These are phyloP conservation scores for Sitta carolinensis DNA, from an alignment of 2,797 vertebrate species.

Conservation along the genomic window DNA sequence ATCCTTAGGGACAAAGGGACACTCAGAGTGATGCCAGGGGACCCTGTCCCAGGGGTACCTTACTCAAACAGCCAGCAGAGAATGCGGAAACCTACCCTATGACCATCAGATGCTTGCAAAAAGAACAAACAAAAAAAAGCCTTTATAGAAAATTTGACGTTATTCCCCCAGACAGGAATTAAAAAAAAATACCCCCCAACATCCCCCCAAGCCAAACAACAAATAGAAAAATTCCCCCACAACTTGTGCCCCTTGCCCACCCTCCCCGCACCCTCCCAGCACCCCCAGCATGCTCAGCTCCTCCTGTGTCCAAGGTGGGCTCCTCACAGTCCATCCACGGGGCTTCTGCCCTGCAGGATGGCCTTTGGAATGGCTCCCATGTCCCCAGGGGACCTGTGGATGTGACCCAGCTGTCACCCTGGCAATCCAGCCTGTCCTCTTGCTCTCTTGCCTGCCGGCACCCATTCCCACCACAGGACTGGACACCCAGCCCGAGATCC, in stretches of 20 bases:
- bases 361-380: rapidly evolving
- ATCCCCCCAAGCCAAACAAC: not conserved
- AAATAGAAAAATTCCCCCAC: not conserved
- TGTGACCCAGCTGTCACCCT: not conserved
- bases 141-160: slow-evolving; percentile 59
- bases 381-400: rapidly evolving
- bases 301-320: not conserved
- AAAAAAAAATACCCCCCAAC: not conserved
- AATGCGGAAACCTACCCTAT: slow-evolving; percentile 72
- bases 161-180: not conserved
- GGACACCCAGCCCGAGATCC: not conserved
- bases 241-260: not conserved
- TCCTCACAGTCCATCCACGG: not conserved
- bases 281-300: not conserved
- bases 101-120: slow-evolving; percentile 76
- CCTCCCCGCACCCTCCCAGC: rapidly evolving
- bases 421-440: not conserved
- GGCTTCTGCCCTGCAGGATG: rapidly evolving
- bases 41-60: slow-evolving; percentile 14
- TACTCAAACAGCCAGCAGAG: slow-evolving; percentile 55
- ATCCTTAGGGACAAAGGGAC: not conserved
- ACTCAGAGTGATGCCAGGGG: not conserved
- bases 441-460: not conserved
- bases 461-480: not conserved
- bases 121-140: slow-evolving; percentile 70